Conservation (phyloP, 2,113 vertebrate species). For the Bos javanicus region DNA sequence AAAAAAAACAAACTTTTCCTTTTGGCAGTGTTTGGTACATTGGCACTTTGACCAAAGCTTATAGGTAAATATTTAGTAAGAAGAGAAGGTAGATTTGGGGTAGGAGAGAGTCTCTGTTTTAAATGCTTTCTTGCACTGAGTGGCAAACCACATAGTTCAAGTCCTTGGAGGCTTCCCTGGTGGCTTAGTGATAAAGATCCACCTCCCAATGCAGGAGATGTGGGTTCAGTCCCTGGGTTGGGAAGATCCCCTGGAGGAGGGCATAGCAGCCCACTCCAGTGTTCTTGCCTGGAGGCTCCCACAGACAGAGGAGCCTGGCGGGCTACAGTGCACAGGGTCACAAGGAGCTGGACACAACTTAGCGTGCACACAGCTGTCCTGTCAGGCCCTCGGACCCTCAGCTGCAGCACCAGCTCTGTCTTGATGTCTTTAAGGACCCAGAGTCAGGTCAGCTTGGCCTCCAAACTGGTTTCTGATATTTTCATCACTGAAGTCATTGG, state of each 20-base stretch:
- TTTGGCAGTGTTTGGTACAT: not conserved
- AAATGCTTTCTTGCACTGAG: not conserved
- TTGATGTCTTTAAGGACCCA: not conserved
- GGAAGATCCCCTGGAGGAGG: not conserved
- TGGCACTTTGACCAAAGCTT: not conserved
- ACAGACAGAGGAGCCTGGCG: not conserved
- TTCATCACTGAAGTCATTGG: not conserved
- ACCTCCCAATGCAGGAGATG: not conserved
- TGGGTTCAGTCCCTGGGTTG: not conserved
- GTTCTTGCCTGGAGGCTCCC: not conserved
- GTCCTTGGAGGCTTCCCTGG: not conserved
- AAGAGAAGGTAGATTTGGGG: not conserved
- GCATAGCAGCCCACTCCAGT: not conserved
- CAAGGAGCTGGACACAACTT: not conserved
- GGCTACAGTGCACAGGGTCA: not conserved
- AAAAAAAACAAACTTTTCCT: not conserved
- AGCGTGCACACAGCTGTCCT: not conserved
- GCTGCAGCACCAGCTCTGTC: not conserved
- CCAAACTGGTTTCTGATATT: slow-evolving; percentile 13
- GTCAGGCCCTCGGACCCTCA: not conserved
- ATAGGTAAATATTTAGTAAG: not conserved
- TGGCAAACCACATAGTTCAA: not conserved
- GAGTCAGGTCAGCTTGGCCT: not conserved
- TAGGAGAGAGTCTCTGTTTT: not conserved
- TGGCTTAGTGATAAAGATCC: not conserved